phyloP scores from a whole-genome alignment of 2,888 invertebrate species.

The Dascillus cervinus region DNA sequence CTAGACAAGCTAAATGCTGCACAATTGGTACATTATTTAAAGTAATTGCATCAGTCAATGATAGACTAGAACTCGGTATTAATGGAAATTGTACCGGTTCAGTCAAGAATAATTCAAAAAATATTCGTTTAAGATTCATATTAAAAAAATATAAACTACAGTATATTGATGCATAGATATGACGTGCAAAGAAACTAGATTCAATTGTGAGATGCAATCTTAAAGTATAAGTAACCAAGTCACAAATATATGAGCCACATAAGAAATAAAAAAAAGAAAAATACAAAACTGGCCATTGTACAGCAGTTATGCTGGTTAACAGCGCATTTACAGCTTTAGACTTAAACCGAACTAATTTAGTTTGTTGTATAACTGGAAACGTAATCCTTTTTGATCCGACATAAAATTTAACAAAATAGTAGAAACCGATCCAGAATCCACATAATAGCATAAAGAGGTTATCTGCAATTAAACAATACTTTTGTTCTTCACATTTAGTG shows the following conservation, averaged over 20 bases:
- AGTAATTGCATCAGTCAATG: constrained; percentile 55
- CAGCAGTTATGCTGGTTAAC: constrained; percentile 50
- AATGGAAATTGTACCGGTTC: constrained; percentile 62
- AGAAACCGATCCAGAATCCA: constrained; percentile 61
- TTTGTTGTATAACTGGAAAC: constrained; percentile 65
- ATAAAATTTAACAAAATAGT: constrained; percentile 52
- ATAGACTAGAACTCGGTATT: constrained; percentile 39
- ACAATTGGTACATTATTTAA: constrained; percentile 57
- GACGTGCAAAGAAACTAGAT: no score
- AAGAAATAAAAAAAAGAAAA: constrained; percentile 56
- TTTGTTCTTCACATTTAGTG: constrained; percentile 42
- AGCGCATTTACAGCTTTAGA: constrained; percentile 50
- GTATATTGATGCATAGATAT: constrained; percentile 65
- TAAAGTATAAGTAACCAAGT: constrained; percentile 47
- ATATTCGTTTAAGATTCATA: constrained; percentile 60
- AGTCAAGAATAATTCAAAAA: constrained; percentile 64
- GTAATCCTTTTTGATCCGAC: constrained; percentile 51
- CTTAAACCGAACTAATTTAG: constrained; percentile 60
- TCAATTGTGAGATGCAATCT: constrained; percentile 47
- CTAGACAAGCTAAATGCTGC: constrained; percentile 69
- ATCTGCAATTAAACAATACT: constrained; percentile 58
- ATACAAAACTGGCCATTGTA: constrained; percentile 55
- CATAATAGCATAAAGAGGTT: constrained; percentile 59
- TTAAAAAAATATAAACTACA: constrained; percentile 61
- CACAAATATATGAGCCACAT: constrained; percentile 50